Conservation (phyloP, 2,797 vertebrate species). For the Karalla daura region DNA sequence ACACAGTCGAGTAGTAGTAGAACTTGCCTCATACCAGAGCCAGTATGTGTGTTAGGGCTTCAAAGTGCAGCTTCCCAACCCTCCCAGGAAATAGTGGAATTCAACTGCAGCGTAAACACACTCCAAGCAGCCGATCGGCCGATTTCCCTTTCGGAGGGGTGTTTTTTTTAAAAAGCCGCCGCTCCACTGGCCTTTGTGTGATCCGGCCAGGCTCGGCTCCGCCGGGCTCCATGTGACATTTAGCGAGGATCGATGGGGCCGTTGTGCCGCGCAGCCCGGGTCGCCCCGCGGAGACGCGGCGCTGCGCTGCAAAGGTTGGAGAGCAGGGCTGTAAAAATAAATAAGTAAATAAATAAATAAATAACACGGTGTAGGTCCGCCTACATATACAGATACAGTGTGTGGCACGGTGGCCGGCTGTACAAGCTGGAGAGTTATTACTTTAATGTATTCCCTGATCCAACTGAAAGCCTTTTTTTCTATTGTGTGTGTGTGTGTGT, state of each 20-base stretch:
- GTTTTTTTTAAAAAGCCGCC: slow-evolving; percentile 2
- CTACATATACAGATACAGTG: slow-evolving; percentile 4
- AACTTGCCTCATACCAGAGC: no score
- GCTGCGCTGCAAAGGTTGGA: slow-evolving; percentile 61
- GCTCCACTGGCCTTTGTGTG: slow-evolving; percentile 35
- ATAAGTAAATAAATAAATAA: no score
- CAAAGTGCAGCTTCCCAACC: no score
- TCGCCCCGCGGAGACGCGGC: slow-evolving; percentile 34
- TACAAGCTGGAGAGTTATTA: not conserved
- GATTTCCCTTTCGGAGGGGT: slow-evolving; percentile 7
- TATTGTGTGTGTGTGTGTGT: no score
- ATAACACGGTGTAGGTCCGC: slow-evolving; percentile 19
- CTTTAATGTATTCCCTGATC: not conserved
- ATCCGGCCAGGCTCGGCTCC: slow-evolving; percentile 9
- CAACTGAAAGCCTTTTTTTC: not conserved
- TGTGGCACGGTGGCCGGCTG: slow-evolving; percentile 5
- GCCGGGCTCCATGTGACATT: slow-evolving; percentile 56
- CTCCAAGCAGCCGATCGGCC: slow-evolving; percentile 7
- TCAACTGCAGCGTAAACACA: not conserved
- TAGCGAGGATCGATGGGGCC: slow-evolving; percentile 50
- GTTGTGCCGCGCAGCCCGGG: slow-evolving; percentile 43
- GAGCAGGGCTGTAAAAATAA: slow-evolving; percentile 11
- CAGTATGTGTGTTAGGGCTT: no score
- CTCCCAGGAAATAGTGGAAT: not conserved
- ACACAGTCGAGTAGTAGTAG: no score